phyloP scores from a whole-genome alignment of 2,113 vertebrate species.

The Boleophthalmus pectinirostris region DNA sequence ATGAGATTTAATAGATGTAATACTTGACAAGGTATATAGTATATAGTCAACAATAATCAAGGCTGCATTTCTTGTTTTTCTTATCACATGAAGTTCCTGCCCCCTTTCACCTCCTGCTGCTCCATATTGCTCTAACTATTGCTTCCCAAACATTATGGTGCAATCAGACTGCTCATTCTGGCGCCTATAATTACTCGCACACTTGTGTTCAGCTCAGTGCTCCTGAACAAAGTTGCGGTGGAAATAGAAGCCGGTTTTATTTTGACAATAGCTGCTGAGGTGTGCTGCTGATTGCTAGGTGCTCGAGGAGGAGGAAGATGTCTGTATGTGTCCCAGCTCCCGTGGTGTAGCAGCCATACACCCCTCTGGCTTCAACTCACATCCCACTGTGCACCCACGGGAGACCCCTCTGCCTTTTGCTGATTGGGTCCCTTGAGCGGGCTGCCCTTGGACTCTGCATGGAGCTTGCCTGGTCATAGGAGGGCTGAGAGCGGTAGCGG shows the following conservation, averaged over 20 bases:
- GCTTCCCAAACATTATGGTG: constrained; percentile 50
- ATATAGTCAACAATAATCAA: constrained; percentile 15
- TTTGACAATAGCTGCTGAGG: constrained; percentile 47
- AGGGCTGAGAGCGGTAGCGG: constrained; percentile 39
- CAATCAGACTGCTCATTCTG: constrained; percentile 57
- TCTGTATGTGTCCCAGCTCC: constrained; percentile 43
- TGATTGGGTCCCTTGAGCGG: constrained; percentile 36
- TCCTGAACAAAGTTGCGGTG: constrained; percentile 53
- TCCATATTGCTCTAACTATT: constrained; percentile 34
- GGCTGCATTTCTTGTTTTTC: constrained; percentile 8
- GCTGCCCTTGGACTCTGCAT: constrained; percentile 20
- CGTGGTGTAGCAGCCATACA: constrained; percentile 53
- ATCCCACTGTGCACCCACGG: constrained; percentile 47
- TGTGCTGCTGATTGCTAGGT: constrained; percentile 45
- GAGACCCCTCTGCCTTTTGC: constrained; percentile 43
- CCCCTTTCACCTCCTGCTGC: constrained; percentile 6
- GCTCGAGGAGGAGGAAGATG: constrained; percentile 28
- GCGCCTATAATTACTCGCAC: constrained; percentile 60
- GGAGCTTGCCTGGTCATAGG: constrained; percentile 42
- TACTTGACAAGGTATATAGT: background rate
- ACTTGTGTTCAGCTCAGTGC: constrained; percentile 53
- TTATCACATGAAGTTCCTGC: constrained; percentile 9
- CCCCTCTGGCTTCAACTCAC: constrained; percentile 52
- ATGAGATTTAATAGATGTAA: background rate
- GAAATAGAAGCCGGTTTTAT: constrained; percentile 56